Evolutionary conservation across 2,888 invertebrate species (phyloP).

Genomic region (Hyalella azteca): DNA sequence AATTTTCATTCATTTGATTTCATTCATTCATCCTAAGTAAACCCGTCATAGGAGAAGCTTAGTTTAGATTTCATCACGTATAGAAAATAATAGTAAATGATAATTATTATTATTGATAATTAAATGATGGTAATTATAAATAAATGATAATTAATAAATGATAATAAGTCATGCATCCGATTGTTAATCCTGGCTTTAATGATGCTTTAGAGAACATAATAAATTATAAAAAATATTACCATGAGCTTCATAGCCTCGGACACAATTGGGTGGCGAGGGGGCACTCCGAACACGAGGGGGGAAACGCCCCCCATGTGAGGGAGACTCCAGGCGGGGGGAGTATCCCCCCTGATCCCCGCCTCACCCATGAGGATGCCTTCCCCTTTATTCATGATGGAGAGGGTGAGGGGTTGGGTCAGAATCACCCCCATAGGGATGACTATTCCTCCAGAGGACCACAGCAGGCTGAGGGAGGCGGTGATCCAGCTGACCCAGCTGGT

Average conservation of each 20-base stretch:
- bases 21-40: not conserved
- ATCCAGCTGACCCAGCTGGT: not conserved
- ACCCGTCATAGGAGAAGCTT: no score
- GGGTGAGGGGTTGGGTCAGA: slow-evolving; percentile 11
- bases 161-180: no score
- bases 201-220: no score
- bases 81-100: not conserved
- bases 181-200: no score
- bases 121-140: no score
- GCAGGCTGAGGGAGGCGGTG: not conserved
- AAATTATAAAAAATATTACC: not conserved
- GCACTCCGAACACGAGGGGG: not conserved
- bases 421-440: slow-evolving; percentile 11
- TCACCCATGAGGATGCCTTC: not conserved
- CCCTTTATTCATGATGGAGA: not conserved
- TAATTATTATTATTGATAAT: not conserved
- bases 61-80: no score
- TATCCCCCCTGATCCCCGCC: not conserved
- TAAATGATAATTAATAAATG: no score
- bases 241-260: not conserved
- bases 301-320: not conserved
- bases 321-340: not conserved
- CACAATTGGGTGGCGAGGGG: not conserved
- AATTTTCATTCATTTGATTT: no score
- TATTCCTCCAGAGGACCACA: not conserved